Evolutionary conservation across 2,888 invertebrate species (phyloP).

Genomic region (Dryocosmus kuriphilus): DNA sequence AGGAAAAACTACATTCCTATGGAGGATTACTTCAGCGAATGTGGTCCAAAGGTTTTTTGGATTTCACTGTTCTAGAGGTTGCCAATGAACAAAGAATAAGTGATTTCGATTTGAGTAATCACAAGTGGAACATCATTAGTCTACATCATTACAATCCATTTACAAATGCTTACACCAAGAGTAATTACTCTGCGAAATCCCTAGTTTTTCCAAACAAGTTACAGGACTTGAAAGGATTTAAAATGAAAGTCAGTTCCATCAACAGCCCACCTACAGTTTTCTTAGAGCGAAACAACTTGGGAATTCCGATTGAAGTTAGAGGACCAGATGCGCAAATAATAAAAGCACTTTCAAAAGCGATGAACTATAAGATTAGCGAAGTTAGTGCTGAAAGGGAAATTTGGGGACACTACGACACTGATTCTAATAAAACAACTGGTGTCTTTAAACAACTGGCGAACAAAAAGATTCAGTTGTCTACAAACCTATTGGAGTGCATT

Average conservation of each 20-base stretch:
- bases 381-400: neutral
- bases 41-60: neutral
- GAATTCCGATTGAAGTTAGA: neutral
- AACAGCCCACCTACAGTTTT: neutral
- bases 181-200: neutral
- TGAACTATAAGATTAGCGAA: neutral
- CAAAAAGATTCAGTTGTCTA: neutral
- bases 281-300: neutral
- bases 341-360: neutral
- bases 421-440: neutral
- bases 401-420: neutral
- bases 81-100: neutral
- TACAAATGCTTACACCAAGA: neutral
- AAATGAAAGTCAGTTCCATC: neutral
- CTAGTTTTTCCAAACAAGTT: neutral
- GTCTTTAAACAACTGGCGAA: neutral
- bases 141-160: constrained; percentile 13
- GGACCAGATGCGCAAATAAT: neutral
- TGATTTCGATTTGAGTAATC: neutral
- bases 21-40: neutral
- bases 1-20: neutral
- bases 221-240: neutral
- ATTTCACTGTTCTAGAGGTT: constrained; percentile 2
- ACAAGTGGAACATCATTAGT: neutral
- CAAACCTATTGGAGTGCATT: neutral